A percentile compares a stretch with the other conserved stretches of the same genome.
phyloP scores from a whole-genome alignment of 2,888 invertebrate species.

The Chloroclysta siterata region DNA sequence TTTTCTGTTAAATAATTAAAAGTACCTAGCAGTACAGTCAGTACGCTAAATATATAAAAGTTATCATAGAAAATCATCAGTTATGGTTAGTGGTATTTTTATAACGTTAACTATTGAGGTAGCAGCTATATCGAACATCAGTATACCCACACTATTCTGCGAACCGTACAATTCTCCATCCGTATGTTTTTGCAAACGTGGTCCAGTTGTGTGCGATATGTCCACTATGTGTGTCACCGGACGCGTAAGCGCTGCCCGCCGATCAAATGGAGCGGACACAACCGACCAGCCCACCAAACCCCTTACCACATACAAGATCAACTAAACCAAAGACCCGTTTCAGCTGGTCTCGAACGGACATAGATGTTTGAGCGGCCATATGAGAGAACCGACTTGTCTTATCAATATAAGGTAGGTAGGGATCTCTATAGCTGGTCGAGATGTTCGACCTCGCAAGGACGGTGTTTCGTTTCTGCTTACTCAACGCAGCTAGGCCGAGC shows the following conservation, averaged over 20 bases:
- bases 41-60: too few species aligned
- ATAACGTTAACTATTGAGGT: background rate
- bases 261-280: constrained; percentile 81
- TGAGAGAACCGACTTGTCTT: constrained; percentile 35
- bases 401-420: constrained; percentile 34
- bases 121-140: constrained; percentile 21
- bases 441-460: constrained; percentile 79
- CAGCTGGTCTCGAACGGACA: constrained; percentile 30
- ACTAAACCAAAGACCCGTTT: constrained; percentile 25
- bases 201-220: constrained; percentile 82
- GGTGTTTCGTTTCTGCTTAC: constrained; percentile 76
- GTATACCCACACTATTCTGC: constrained; percentile 35
- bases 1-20: too few species aligned
- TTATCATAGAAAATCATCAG: too few species aligned
- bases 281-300: constrained; percentile 50
- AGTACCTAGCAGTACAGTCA: too few species aligned
- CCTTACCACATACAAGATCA: constrained; percentile 22
- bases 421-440: constrained; percentile 35
- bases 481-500: constrained; percentile 66
- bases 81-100: too few species aligned
- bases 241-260: constrained; percentile 66
- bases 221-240: constrained; percentile 81
- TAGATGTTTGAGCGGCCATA: constrained; percentile 24
- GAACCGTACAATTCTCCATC: constrained; percentile 52
- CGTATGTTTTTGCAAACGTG: constrained; percentile 77